Percentiles rank a stretch among this genome's conserved stretches.
Evolutionary conservation across 1,140 invertebrate species (phyloP).

Genomic region (Helicorthomorpha holstii): DNA sequence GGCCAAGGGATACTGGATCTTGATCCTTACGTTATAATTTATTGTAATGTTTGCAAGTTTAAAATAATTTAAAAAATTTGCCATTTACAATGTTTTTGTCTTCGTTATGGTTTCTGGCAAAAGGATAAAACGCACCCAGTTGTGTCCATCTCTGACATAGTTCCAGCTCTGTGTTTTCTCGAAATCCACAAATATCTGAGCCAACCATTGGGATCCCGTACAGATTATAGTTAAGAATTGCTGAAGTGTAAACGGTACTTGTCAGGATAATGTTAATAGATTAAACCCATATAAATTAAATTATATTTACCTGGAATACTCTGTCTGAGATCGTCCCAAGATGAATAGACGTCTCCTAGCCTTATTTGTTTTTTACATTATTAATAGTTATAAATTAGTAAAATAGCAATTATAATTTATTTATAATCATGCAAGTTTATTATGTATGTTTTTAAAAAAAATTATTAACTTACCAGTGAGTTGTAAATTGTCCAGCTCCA

Average conservation of each 20-base stretch:
- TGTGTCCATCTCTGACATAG: conserved; percentile 66
- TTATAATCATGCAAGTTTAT: no score
- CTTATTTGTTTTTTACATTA: no score
- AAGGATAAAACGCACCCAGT: conserved; percentile 50
- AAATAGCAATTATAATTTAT: no score
- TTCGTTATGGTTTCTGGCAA: conserved; percentile 69
- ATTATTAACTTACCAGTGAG: conserved; percentile 91
- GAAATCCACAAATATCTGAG: conserved; percentile 80
- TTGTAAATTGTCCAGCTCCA: conserved; percentile 59
- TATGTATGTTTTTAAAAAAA: no score
- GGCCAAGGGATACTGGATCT: conserved; percentile 55
- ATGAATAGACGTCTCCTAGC: conserved; percentile 55
- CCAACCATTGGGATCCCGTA: conserved; percentile 75
- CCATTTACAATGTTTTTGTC: conserved; percentile 47
- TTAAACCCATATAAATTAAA: no score
- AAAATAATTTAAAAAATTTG: no score
- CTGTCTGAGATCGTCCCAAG: neutral
- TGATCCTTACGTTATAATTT: no score
- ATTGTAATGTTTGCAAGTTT: no score
- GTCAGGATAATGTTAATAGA: no score
- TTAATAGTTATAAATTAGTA: no score
- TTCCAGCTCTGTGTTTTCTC: conserved; percentile 47
- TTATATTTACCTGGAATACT: conserved; percentile 1
- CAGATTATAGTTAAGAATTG: conserved; percentile 57
- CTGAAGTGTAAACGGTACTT: no score